Evolutionary conservation across 2,113 vertebrate species (phyloP).

Genomic region (Zosterops hypoxanthus): DNA sequence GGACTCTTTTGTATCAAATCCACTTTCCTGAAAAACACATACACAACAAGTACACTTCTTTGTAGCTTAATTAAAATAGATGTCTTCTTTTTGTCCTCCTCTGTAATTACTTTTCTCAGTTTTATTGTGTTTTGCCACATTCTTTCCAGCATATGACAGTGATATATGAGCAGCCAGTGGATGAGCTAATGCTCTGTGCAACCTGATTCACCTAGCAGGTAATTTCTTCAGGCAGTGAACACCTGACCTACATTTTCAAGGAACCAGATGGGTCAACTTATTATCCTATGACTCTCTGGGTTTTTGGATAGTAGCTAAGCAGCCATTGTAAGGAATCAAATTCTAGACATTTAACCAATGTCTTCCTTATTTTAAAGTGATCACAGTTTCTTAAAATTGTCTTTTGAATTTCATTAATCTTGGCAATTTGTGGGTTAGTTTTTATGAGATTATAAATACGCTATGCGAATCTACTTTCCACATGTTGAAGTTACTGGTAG

Average conservation of each 20-base stretch:
- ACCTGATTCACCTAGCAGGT: background rate
- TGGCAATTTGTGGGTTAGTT: background rate
- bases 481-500: background rate
- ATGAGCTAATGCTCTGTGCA: background rate
- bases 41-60: background rate
- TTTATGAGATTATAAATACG: background rate
- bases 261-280: background rate
- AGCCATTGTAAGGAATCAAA: background rate
- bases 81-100: background rate
- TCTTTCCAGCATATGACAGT: conserved; percentile 8
- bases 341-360: background rate
- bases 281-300: background rate
- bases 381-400: background rate
- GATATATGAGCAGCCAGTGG: background rate
- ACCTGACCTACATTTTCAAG: conserved; percentile 23
- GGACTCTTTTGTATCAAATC: background rate
- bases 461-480: background rate
- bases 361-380: background rate
- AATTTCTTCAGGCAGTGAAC: conserved; percentile 1
- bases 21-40: background rate
- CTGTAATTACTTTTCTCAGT: background rate
- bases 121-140: background rate
- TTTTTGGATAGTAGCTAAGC: background rate
- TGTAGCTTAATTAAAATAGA: background rate
- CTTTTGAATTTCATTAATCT: background rate